These are phyloP conservation scores for Cepaea nemoralis DNA, from an alignment of 1,140 invertebrate species.

Conservation along the genomic window DNA sequence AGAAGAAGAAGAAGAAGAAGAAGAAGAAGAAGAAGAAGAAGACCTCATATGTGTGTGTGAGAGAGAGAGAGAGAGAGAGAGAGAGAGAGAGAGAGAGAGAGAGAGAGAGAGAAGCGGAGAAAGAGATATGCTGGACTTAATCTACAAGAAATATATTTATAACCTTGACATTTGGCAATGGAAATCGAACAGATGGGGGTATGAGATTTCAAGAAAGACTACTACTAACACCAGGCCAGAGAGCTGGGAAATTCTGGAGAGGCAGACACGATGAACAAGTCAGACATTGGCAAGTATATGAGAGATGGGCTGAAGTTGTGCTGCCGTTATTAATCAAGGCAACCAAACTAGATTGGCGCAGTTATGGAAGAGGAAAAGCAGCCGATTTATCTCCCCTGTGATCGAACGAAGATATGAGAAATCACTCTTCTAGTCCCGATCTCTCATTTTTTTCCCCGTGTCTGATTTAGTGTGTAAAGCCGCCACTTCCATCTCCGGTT, in stretches of 20 bases:
- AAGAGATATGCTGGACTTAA: neutral
- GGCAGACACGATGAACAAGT: neutral
- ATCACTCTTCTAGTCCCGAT: neutral
- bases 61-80: conserved; percentile 20
- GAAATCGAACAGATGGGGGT: neutral
- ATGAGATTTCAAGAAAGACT: too few relatives aligned
- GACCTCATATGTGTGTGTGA: neutral
- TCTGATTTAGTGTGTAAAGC: conserved; percentile 17
- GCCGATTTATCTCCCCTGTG: conserved; percentile 11
- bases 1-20: too few relatives aligned
- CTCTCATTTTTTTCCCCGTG: neutral
- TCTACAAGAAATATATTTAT: neutral
- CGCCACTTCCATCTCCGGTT: conserved; percentile 27
- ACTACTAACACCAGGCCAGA: neutral
- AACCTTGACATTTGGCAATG: neutral
- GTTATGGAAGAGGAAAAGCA: neutral
- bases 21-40: too few relatives aligned
- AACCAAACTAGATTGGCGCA: conserved; percentile 13
- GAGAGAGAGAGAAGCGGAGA: neutral
- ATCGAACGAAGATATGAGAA: conserved; percentile 13
- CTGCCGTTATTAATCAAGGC: conserved; percentile 16
- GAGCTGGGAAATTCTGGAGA: neutral
- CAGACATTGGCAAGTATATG: neutral
- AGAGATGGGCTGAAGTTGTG: conserved; percentile 5
- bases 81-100: conserved; percentile 25